These are phyloP conservation scores for Danaus chrysippus DNA, from an alignment of 2,888 invertebrate genomes.

Conservation along the genomic window DNA sequence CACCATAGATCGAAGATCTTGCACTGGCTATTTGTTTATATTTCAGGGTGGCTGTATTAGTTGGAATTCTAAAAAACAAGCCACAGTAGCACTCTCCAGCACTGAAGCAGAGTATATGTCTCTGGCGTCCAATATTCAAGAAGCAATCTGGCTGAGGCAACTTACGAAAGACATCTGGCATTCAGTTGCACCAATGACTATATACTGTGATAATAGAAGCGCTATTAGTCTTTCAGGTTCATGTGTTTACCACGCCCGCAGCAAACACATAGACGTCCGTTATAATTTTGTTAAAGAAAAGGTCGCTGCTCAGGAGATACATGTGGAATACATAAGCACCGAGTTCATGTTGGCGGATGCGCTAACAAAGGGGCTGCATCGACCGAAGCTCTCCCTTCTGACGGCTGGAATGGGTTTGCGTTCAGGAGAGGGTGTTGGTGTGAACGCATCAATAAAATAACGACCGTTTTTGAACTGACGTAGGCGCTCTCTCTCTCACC, in stretches of 20 bases:
- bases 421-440: conserved; percentile 28
- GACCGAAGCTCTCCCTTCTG: conserved; percentile 25
- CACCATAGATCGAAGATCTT: conserved; percentile 30
- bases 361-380: conserved; percentile 29
- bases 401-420: conserved; percentile 26
- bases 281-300: conserved; percentile 33
- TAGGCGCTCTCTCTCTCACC: no score
- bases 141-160: conserved; percentile 31
- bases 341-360: conserved; percentile 31
- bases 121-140: conserved; percentile 14
- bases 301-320: conserved; percentile 28
- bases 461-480: no score
- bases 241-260: conserved; percentile 29
- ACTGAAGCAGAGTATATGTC: conserved; percentile 7
- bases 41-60: conserved; percentile 29
- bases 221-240: conserved; percentile 35
- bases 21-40: conserved; percentile 35
- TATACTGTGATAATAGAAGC: conserved; percentile 35
- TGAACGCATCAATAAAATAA: no score
- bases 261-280: conserved; percentile 34
- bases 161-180: conserved; percentile 23
- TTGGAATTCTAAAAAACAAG: conserved; percentile 2
- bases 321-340: conserved; percentile 28
- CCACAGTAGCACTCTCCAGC: background rate
- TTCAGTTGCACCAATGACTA: conserved; percentile 26